These are phyloP conservation scores for Crambe crambe DNA, from an alignment of 37 sponge, comb jelly and placozoan species.

Conservation along the genomic window DNA sequence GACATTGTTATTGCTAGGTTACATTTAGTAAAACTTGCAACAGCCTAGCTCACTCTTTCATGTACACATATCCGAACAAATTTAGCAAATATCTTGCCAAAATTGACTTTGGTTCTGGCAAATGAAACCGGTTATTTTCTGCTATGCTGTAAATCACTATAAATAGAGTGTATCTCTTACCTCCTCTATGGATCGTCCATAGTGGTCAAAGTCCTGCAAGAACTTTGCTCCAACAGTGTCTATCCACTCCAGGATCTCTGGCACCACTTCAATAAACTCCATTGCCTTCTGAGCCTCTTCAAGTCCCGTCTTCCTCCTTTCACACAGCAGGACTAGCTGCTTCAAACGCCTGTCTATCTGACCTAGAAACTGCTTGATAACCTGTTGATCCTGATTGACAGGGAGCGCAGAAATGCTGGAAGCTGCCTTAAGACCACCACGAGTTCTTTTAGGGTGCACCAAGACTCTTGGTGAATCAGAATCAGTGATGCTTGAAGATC, in stretches of 20 bases:
- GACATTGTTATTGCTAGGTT: no score
- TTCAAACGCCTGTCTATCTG: background rate
- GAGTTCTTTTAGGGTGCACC: background rate
- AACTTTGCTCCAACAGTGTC: slow-evolving; percentile 14
- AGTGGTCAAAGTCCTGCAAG: slow-evolving; percentile 3
- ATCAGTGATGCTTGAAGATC: background rate
- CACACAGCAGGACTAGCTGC: slow-evolving; percentile 36
- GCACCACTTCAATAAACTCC: slow-evolving; percentile 50
- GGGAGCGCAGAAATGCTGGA: background rate
- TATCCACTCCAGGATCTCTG: slow-evolving; percentile 39
- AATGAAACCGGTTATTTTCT: no score
- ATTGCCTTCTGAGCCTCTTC: slow-evolving; percentile 39
- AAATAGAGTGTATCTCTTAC: no score
- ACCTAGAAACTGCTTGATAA: slow-evolving; percentile 12
- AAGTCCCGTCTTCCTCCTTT: slow-evolving; percentile 15
- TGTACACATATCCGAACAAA: no score
- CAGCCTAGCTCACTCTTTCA: no score
- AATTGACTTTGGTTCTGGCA: no score
- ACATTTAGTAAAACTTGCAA: no score
- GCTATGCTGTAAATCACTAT: no score
- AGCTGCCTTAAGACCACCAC: background rate
- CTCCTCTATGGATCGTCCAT: slow-evolving; percentile 51
- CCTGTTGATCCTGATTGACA: background rate
- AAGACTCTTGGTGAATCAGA: slow-evolving; percentile 1
- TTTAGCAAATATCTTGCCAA: no score